Evolutionary conservation across 2,797 vertebrate genomes (phyloP).

Genomic region (Rhyacichthys aspro): DNA sequence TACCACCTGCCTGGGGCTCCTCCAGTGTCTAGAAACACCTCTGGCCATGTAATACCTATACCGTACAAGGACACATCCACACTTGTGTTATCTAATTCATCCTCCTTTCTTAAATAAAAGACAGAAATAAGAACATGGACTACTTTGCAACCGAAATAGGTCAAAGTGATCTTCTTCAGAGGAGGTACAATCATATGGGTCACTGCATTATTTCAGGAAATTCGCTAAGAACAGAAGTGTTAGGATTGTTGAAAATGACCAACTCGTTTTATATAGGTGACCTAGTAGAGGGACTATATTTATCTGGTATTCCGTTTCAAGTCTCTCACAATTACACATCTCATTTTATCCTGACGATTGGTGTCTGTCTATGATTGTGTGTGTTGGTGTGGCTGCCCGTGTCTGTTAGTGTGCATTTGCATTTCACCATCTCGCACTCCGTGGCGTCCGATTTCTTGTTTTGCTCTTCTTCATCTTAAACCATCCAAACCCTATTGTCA

Average conservation of each 20-base stretch:
- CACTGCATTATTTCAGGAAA: slow-evolving; percentile 82
- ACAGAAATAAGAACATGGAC: slow-evolving; percentile 73
- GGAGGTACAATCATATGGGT: slow-evolving; percentile 79
- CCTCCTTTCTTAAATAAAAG: slow-evolving; percentile 60
- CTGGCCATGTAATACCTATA: too few relatives aligned
- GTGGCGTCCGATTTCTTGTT: too few relatives aligned
- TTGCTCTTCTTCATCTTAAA: too few relatives aligned
- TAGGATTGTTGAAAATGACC: slow-evolving; percentile 76
- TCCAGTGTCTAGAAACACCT: too few relatives aligned
- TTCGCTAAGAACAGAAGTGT: slow-evolving; percentile 70
- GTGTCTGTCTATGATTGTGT: neutral
- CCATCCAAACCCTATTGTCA: slow-evolving; percentile 8
- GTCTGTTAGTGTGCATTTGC: slow-evolving; percentile 19
- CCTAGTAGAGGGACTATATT: slow-evolving; percentile 78
- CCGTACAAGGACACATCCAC: slow-evolving; percentile 9
- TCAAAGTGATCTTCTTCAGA: slow-evolving; percentile 77
- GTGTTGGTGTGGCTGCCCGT: neutral
- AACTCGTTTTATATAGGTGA: slow-evolving; percentile 80
- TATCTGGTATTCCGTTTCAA: slow-evolving; percentile 56
- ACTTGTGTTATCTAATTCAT: slow-evolving; percentile 42
- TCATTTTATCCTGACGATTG: slow-evolving; percentile 21
- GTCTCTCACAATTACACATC: slow-evolving; percentile 41
- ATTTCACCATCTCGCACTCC: neutral
- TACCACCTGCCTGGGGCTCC: too few relatives aligned
- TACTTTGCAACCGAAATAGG: slow-evolving; percentile 81